These are phyloP conservation scores for Neoaliturus tenellus DNA, from an alignment of 2,888 invertebrate genomes.

Conservation along the genomic window DNA sequence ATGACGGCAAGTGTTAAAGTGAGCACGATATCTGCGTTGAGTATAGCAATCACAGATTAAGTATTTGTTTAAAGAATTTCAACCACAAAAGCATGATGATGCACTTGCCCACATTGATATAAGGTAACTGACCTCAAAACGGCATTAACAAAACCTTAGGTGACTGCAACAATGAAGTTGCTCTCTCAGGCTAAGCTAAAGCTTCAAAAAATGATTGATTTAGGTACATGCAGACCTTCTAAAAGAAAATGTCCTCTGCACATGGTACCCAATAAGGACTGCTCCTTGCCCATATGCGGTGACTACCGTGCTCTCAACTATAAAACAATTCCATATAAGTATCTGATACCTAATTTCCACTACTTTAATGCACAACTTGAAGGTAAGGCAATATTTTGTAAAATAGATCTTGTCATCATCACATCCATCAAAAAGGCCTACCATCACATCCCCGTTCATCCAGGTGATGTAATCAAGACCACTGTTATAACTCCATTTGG, in stretches of 20 bases:
- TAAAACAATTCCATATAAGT: slow-evolving; percentile 65
- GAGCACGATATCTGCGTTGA: too few relatives aligned
- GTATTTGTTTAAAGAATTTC: too few relatives aligned
- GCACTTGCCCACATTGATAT: too few relatives aligned
- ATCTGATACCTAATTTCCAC: slow-evolving; percentile 65
- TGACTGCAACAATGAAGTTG: too few relatives aligned
- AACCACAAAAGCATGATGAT: too few relatives aligned
- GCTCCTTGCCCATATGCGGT: slow-evolving; percentile 66
- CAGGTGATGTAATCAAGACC: slow-evolving; percentile 66
- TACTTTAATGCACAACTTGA: slow-evolving; percentile 61
- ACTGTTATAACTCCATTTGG: slow-evolving; percentile 67
- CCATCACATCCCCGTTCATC: slow-evolving; percentile 65
- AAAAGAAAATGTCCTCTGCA: slow-evolving; percentile 65
- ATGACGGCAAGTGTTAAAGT: too few relatives aligned
- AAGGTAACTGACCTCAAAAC: too few relatives aligned
- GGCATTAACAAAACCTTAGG: too few relatives aligned
- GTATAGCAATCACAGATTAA: too few relatives aligned
- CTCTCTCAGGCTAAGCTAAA: slow-evolving; percentile 62
- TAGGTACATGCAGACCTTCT: slow-evolving; percentile 65
- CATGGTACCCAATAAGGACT: slow-evolving; percentile 64
- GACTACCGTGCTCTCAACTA: slow-evolving; percentile 67
- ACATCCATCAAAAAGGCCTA: too few relatives aligned
- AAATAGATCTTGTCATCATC: slow-evolving; percentile 61
- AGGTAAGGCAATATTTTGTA: slow-evolving; percentile 59
- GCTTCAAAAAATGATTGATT: slow-evolving; percentile 62